Evolutionary conservation across 2,797 vertebrate species (phyloP).

Genomic region (Platyrinchus mystaceus): DNA sequence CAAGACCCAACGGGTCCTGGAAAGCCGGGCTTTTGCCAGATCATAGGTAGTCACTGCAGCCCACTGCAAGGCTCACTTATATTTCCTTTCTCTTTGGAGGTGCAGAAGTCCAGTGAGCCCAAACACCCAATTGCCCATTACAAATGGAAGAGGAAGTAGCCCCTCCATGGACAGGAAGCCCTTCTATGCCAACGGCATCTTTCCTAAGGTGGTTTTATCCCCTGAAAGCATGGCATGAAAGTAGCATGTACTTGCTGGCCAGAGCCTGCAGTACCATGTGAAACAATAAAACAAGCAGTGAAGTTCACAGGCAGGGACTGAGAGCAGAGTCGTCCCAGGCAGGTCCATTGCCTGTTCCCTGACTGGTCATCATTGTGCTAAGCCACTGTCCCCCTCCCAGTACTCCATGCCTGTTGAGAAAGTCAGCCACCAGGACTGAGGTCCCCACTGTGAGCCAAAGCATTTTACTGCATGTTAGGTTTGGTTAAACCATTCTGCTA

Average conservation of each 20-base stretch:
- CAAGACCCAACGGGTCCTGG: accelerated
- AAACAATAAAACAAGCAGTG: not conserved
- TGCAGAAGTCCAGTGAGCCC: not conserved
- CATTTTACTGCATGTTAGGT: not conserved
- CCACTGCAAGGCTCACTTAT: not conserved
- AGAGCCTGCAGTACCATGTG: not conserved
- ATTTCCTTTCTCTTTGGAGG: not conserved
- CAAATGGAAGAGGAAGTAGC: not conserved
- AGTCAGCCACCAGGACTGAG: not conserved
- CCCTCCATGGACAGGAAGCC: not conserved
- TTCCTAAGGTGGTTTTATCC: not conserved
- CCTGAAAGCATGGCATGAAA: not conserved
- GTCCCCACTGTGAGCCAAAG: not conserved
- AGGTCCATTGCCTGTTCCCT: not conserved
- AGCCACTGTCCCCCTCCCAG: not conserved
- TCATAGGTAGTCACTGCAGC: not conserved
- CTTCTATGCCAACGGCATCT: not conserved
- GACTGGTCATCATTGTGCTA: not conserved
- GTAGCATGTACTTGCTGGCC: not conserved
- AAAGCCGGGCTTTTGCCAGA: not conserved
- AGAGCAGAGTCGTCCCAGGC: not conserved
- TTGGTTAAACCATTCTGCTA: not conserved
- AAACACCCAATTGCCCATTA: accelerated
- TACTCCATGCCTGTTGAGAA: accelerated
- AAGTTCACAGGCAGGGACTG: not conserved